A percentile compares a stretch with the other conserved stretches of the same genome.
Conservation (phyloP, 2,888 invertebrate species). For the Callyntrura guangdongensis region DNA sequence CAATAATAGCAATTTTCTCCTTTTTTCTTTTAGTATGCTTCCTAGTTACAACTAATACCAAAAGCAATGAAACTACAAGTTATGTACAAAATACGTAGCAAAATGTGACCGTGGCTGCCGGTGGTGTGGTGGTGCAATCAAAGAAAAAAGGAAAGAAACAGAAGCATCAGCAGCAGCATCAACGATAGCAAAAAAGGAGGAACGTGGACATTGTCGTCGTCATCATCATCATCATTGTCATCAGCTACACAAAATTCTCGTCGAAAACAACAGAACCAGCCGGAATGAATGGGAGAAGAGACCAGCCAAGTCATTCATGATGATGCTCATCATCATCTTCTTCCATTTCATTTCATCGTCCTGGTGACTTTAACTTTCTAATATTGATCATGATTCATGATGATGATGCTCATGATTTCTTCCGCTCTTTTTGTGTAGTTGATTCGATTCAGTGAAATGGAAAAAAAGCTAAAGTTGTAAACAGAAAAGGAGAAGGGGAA, state of each 20-base stretch:
- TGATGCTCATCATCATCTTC: constrained; percentile 70
- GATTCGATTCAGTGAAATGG: constrained; percentile 36
- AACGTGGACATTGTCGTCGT: constrained; percentile 44
- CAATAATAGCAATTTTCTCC: neutral
- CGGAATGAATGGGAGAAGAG: neutral
- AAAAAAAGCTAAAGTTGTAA: constrained; percentile 24
- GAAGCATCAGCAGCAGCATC: constrained; percentile 25
- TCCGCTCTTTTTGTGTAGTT: constrained; percentile 6
- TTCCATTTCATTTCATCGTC: constrained; percentile 71
- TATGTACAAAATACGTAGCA: constrained; percentile 58
- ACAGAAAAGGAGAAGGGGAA: neutral
- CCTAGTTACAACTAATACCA: neutral
- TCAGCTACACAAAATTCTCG: constrained; percentile 16
- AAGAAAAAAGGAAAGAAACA: constrained; percentile 14
- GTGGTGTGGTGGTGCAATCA: too few species aligned
- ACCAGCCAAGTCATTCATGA: constrained; percentile 24
- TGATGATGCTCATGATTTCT: constrained; percentile 7
- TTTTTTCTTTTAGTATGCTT: constrained; percentile 14
- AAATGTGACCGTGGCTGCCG: neutral
- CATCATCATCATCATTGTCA: constrained; percentile 54
- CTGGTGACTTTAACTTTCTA: constrained; percentile 65
- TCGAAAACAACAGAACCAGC: constrained; percentile 16
- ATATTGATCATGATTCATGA: too few species aligned
- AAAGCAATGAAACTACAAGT: constrained; percentile 70
- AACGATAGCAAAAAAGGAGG: constrained; percentile 51